Evolutionary conservation across 2,113 vertebrate species (phyloP).

Genomic region (Phodopus roborovskii): DNA sequence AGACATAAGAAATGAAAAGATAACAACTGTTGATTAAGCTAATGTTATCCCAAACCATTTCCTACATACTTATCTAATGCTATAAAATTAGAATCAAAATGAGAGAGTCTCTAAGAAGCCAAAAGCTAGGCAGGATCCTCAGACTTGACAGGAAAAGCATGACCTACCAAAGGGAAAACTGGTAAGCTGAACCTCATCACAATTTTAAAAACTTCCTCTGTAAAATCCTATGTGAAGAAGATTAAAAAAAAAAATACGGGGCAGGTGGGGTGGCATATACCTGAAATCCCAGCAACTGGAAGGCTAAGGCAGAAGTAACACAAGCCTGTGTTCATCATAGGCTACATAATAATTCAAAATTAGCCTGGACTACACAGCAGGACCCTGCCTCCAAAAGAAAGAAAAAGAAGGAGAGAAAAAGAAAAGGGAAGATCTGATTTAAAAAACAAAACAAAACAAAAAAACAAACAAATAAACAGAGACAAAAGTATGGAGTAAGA

Average conservation of each 20-base stretch:
- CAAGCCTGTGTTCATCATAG: neutral
- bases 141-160: neutral
- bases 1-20: neutral
- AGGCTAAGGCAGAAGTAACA: neutral
- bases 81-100: constrained; percentile 26
- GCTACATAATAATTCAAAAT: neutral
- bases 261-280: neutral
- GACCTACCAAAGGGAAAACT: neutral
- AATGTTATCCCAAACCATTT: neutral
- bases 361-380: neutral
- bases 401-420: neutral
- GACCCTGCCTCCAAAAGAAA: neutral
- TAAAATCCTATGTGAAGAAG: neutral
- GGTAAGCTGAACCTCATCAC: neutral
- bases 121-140: neutral
- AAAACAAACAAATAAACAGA: too few species aligned
- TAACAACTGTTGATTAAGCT: neutral
- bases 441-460: neutral
- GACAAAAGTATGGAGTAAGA: neutral
- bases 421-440: neutral
- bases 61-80: neutral
- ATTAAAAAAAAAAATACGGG: constrained; percentile 1
- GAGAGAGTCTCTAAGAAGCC: neutral
- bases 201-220: neutral
- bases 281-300: neutral